A percentile compares a stretch with the other conserved stretches of the same genome.
Evolutionary conservation across 1,140 invertebrate genomes (phyloP).

Genomic region (Centruroides vittatus): DNA sequence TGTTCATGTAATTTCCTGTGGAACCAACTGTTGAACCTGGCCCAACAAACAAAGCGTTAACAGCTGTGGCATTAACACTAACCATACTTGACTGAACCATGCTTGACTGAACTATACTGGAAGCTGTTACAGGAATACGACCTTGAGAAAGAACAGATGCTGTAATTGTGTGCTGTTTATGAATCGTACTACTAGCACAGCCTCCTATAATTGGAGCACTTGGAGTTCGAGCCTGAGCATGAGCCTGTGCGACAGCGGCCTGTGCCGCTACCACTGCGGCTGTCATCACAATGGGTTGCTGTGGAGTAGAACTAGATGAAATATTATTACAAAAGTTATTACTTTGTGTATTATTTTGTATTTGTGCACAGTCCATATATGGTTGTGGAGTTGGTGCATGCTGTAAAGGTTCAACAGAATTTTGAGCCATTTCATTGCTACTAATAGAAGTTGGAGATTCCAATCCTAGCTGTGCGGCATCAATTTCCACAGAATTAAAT

Average conservation of each 20-base stretch:
- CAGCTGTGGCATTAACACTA: constrained; percentile 13
- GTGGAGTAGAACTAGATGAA: constrained; percentile 2
- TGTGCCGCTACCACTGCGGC: constrained; percentile 12
- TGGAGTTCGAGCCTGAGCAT: constrained; percentile 9
- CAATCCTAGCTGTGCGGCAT: constrained; percentile 63
- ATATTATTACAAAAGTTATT: constrained; percentile 4
- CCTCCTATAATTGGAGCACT: background rate
- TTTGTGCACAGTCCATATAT: constrained; percentile 31
- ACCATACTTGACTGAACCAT: constrained; percentile 15
- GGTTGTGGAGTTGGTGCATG: constrained; percentile 41
- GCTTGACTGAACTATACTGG: constrained; percentile 4
- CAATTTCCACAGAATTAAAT: constrained; percentile 58
- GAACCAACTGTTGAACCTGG: constrained; percentile 24
- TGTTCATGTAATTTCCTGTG: constrained; percentile 27
- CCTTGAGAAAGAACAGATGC: constrained; percentile 4
- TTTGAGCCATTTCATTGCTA: constrained; percentile 56
- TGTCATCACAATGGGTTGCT: constrained; percentile 6
- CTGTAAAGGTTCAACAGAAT: constrained; percentile 25
- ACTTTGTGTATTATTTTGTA: constrained; percentile 6
- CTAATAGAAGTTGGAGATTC: constrained; percentile 76
- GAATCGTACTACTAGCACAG: background rate
- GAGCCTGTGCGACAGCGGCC: constrained; percentile 14
- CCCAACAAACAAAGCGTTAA: constrained; percentile 16
- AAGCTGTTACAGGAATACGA: constrained; percentile 2
- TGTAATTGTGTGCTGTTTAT: constrained; percentile 6